A percentile compares a stretch with the other conserved stretches of the same genome.
phyloP scores from a whole-genome alignment of 2,888 invertebrate species.

The Gasteruption jaculator region DNA sequence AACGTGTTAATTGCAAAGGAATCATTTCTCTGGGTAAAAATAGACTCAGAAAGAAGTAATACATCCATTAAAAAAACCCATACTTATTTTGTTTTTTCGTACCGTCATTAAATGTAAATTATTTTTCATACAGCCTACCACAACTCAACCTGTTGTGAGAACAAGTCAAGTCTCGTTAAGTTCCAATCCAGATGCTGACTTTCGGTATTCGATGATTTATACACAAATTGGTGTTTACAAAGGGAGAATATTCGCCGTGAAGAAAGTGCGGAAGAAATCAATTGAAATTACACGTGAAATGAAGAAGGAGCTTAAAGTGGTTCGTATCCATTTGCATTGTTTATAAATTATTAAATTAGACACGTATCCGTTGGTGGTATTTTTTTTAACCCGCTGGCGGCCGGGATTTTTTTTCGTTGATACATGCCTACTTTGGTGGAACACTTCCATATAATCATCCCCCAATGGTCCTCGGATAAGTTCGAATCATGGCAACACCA shows the following conservation, averaged over 20 bases:
- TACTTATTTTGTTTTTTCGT: conserved; percentile 8
- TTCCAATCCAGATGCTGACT: conserved; percentile 89
- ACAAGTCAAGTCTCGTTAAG: conserved; percentile 88
- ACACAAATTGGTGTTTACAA: conserved; percentile 87
- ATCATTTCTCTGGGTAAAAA: conserved; percentile 10
- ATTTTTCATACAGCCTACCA: conserved; percentile 22
- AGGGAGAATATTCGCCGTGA: conserved; percentile 82
- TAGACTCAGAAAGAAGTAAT: no score
- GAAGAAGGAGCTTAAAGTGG: conserved; percentile 89
- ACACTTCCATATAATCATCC: no score
- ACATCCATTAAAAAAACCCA: no score
- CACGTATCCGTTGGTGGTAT: background rate
- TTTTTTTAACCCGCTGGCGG: no score
- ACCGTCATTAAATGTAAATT: no score
- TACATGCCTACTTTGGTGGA: no score
- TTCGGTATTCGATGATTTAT: conserved; percentile 84
- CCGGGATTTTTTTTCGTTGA: no score
- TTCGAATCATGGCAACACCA: no score
- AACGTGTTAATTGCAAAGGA: conserved; percentile 2
- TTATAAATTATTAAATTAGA: background rate
- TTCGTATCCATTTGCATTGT: no score
- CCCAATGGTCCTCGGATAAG: no score
- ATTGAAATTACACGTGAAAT: conserved; percentile 86
- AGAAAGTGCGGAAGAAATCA: conserved; percentile 77
- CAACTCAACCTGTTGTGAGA: conserved; percentile 55